A percentile compares a stretch with the other conserved stretches of the same genome.
These are phyloP conservation scores for Sicus ferrugineus DNA, from an alignment of 2,888 invertebrate genomes.

Conservation along the genomic window DNA sequence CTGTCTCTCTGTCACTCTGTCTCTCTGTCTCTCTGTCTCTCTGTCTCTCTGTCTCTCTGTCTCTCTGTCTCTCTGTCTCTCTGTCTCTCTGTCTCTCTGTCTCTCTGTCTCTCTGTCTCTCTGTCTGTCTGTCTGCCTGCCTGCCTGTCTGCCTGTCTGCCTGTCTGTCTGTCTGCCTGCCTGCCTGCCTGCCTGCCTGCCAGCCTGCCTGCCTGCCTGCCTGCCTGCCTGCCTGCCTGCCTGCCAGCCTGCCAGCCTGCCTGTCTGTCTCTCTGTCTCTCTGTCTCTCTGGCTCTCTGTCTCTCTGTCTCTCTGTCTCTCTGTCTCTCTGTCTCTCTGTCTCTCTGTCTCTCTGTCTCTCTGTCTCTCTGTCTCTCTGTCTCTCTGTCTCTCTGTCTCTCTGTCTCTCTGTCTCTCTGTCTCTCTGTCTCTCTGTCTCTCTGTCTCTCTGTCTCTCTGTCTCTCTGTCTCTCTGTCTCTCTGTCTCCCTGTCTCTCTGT, in stretches of 20 bases:
- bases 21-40: slow-evolving; percentile 10
- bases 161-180: no score
- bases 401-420: slow-evolving; percentile 12
- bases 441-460: slow-evolving; percentile 12
- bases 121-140: no score
- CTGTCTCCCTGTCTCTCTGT: no score
- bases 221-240: slow-evolving; percentile 17
- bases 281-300: no score
- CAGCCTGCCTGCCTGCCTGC: slow-evolving; percentile 14
- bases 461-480: slow-evolving; percentile 10
- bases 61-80: slow-evolving; percentile 10
- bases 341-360: slow-evolving; percentile 10
- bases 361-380: slow-evolving; percentile 12
- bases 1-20: slow-evolving; percentile 10
- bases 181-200: slow-evolving; percentile 17
- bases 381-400: slow-evolving; percentile 10
- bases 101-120: slow-evolving; percentile 10
- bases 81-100: slow-evolving; percentile 12
- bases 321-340: slow-evolving; percentile 12
- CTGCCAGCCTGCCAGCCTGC: slow-evolving; percentile 9
- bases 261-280: no score
- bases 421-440: slow-evolving; percentile 10
- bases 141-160: no score
- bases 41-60: slow-evolving; percentile 12
- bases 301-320: slow-evolving; percentile 11